Evolutionary conservation across 2,797 vertebrate species (phyloP).

Genomic region (Liasis olivaceus): DNA sequence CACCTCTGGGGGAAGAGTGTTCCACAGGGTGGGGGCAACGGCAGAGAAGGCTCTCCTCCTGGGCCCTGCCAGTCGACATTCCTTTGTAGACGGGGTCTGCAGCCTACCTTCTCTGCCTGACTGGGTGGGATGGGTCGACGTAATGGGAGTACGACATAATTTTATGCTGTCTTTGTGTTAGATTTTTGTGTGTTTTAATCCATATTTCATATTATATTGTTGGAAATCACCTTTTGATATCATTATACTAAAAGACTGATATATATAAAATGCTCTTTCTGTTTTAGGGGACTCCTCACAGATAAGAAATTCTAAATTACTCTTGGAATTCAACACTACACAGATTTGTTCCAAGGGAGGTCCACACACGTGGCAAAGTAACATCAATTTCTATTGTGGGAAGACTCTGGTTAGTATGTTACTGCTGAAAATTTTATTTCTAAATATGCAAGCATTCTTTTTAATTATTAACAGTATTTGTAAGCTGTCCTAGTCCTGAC

Average conservation of each 20-base stretch:
- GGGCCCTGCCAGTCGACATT: too few species aligned
- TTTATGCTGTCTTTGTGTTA: not conserved
- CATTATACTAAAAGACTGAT: not conserved
- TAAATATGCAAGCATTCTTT: not conserved
- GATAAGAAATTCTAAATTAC: conserved; percentile 68
- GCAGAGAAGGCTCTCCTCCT: too few species aligned
- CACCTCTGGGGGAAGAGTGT: too few species aligned
- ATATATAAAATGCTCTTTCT: not conserved
- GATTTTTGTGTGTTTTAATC: not conserved
- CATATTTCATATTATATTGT: not conserved
- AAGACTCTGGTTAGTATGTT: conserved; percentile 88
- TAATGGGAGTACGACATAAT: too few species aligned
- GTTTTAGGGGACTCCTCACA: conserved; percentile 77
- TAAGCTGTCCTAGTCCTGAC: not conserved
- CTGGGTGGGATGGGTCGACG: too few species aligned
- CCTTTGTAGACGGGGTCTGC: too few species aligned
- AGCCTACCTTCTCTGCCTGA: too few species aligned
- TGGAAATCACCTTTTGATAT: not conserved
- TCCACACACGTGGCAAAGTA: conserved; percentile 79
- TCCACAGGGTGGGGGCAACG: too few species aligned
- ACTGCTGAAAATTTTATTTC: not conserved
- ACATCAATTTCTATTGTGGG: conserved; percentile 91
- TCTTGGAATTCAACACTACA: conserved; percentile 82
- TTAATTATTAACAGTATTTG: not conserved
- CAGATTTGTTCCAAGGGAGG: conserved; percentile 63